Evolutionary conservation across 1,140 invertebrate genomes (phyloP), one percentile per base, ranked within the genome.

Genomic region (Drosophila asahinai): DNA sequence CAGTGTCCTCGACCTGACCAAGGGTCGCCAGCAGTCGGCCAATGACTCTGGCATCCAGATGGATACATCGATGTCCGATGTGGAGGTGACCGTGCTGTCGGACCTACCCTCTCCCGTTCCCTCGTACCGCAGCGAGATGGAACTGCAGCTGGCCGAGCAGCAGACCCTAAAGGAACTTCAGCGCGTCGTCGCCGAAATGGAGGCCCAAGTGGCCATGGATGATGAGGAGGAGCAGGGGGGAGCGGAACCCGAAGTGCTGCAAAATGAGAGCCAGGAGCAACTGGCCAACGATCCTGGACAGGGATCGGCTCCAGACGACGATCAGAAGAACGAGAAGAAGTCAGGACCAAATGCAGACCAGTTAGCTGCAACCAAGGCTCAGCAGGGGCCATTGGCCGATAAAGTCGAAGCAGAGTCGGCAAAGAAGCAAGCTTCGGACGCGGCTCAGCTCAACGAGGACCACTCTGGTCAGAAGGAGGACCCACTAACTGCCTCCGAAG

Each of bases 131-230:
- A 71, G 64, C 25, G 40, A 80, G 6, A 3, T 48, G 19, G 64
- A 63, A 9, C 22, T 83, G 4, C 58, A 65, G 3, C 25, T 3
- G 22, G 81, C 59, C 7, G 86, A 89, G 47, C 40, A 64, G 27
- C 51, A 84, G 27, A 81, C 86, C 3, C 70, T 89, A 0, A 55
- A 48, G 7, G 86, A 78, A 27, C 66, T 89, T 17, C 86, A 90
- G 52, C 86, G 70, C 3, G 81, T 83, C 3, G 86, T 89, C 8
- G 84, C 86, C 27, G 86, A 90, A 71, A 89, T 89, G 84, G 86
- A 89, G 55, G 84, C 61, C 7, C 81, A 87, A 33, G 52, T 87
- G 19, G 73, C 52, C 2, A 3, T 77, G 11, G 63, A 80, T 25
- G 61, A 73, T 3, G 9, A 65, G 27, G 55, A 80, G 19, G 42